Conservation (phyloP, 2,113 vertebrate species). For the Xyliphius kryptos region DNA sequence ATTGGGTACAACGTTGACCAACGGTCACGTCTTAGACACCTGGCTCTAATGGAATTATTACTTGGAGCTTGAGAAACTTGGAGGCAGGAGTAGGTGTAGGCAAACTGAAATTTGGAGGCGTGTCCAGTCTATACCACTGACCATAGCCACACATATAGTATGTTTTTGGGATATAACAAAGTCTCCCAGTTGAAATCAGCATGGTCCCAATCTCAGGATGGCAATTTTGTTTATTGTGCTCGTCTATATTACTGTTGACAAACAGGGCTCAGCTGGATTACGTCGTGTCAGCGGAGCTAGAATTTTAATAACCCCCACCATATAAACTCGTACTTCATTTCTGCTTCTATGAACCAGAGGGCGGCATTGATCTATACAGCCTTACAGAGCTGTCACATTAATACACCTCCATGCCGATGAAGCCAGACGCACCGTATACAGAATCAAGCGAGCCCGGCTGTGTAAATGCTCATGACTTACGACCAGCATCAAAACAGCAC, state of each 20-base stretch:
- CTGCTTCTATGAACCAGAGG: constrained; percentile 35
- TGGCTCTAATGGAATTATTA: too few relatives aligned
- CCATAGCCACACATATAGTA: too few relatives aligned
- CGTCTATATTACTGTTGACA: background rate
- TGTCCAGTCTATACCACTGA: too few relatives aligned
- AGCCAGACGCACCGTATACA: constrained; percentile 4
- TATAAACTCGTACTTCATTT: constrained; percentile 24
- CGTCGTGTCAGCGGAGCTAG: background rate
- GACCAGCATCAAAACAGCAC: background rate
- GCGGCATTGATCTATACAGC: constrained; percentile 38
- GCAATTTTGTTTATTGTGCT: too few relatives aligned
- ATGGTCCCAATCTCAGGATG: too few relatives aligned
- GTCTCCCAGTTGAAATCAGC: too few relatives aligned
- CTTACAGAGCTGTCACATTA: constrained; percentile 22
- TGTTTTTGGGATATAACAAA: too few relatives aligned
- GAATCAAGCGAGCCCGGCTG: constrained; percentile 11
- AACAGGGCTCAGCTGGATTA: constrained; percentile 19
- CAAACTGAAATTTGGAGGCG: too few relatives aligned
- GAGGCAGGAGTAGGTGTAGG: too few relatives aligned
- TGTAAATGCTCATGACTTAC: constrained; percentile 21
- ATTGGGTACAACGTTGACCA: too few relatives aligned
- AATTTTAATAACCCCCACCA: constrained; percentile 20
- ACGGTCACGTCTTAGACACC: too few relatives aligned
- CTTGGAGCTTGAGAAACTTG: too few relatives aligned
- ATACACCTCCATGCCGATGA: background rate